These are phyloP conservation scores for Patella ulyssiponensis DNA, from an alignment of 2,888 invertebrate genomes.

Conservation along the genomic window DNA sequence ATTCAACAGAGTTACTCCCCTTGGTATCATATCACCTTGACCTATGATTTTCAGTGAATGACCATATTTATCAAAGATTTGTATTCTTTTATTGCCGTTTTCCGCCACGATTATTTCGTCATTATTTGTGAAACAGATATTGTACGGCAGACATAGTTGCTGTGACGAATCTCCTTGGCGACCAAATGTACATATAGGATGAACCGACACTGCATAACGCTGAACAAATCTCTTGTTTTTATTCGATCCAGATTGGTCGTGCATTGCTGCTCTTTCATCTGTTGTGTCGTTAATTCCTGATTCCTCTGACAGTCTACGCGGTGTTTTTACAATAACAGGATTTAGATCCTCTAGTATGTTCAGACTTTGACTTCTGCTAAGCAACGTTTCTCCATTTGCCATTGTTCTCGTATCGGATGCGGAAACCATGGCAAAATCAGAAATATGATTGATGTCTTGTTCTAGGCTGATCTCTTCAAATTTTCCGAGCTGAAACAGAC, in stretches of 20 bases:
- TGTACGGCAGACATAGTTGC: conserved; percentile 39
- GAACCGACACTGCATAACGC: not conserved
- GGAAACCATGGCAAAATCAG: not conserved
- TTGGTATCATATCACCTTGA: conserved; percentile 33
- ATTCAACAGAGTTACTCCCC: conserved; percentile 30
- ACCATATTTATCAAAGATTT: conserved; percentile 38
- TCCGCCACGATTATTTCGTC: conserved; percentile 40
- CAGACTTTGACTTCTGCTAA: not conserved
- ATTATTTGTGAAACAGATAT: conserved; percentile 36
- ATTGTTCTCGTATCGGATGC: not conserved
- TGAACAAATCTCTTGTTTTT: not conserved
- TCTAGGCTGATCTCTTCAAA: not conserved
- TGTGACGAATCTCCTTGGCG: conserved; percentile 29
- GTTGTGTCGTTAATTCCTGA: too few species aligned
- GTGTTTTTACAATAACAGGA: not conserved
- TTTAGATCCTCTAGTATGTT: not conserved
- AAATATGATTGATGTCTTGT: not conserved
- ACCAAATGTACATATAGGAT: conserved; percentile 30
- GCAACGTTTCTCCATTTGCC: not conserved
- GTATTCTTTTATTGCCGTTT: conserved; percentile 39
- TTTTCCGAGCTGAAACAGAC: conserved; percentile 17
- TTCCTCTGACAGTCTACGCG: not conserved
- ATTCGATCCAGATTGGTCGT: too few species aligned
- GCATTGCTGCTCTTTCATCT: too few species aligned
- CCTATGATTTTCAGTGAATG: conserved; percentile 27